phyloP scores from a whole-genome alignment of 1,140 invertebrate genomes.

The Riptortus pedestris region DNA sequence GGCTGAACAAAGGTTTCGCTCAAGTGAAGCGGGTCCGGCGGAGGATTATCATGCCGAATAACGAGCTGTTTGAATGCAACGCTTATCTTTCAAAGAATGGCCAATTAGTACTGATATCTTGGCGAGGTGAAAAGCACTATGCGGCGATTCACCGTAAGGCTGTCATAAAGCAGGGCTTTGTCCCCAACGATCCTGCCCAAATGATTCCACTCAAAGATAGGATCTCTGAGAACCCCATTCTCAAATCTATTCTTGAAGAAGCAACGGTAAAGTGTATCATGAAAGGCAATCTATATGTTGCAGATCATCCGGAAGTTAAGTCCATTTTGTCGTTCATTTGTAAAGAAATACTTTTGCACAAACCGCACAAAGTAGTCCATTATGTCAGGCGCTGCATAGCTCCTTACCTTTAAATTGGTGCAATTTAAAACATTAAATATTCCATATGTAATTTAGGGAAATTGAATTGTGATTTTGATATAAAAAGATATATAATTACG shows the following conservation, averaged over 20 bases:
- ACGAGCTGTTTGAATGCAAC: not conserved
- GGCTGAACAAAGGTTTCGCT: not conserved
- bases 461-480: too few relatives aligned
- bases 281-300: not conserved
- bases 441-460: too few relatives aligned
- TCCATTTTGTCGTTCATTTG: conserved; percentile 30
- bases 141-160: not conserved
- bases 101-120: not conserved
- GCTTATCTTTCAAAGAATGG: not conserved
- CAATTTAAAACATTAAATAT: too few relatives aligned
- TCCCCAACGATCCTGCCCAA: not conserved
- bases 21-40: not conserved
- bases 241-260: not conserved
- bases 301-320: conserved; percentile 2
- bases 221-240: not conserved
- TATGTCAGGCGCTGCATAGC: not conserved
- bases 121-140: not conserved
- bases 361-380: not conserved
- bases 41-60: not conserved
- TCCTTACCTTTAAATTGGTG: not conserved
- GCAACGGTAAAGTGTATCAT: not conserved
- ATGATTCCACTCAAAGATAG: not conserved
- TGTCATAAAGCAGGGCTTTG: not conserved
- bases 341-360: conserved; percentile 33
- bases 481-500: too few relatives aligned